Percentiles rank a stretch among this genome's conserved stretches.
Conservation (phyloP, 2,797 vertebrate species). For the Tauraco hartlaubi region DNA sequence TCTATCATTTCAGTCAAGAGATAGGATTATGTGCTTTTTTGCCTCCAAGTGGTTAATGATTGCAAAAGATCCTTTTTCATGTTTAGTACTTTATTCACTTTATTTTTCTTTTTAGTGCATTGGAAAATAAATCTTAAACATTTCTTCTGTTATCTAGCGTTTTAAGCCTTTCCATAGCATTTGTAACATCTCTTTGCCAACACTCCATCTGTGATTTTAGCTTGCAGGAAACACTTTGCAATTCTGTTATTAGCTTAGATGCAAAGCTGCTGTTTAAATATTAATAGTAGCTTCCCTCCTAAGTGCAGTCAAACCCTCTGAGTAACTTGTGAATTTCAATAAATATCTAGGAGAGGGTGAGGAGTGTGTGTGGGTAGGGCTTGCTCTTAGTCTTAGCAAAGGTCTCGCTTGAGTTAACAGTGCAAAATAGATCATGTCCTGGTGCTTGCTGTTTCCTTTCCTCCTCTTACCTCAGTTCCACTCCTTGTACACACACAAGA, state of each 20-base stretch:
- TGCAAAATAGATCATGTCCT: not conserved
- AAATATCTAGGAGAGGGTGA: not conserved
- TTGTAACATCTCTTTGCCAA: constrained; percentile 20
- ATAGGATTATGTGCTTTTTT: not conserved
- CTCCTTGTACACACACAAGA: not conserved
- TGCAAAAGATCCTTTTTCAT: constrained; percentile 6
- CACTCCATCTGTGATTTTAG: constrained; percentile 57
- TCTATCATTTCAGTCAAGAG: not conserved
- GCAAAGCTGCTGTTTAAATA: constrained; percentile 59
- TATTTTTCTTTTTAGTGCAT: not conserved
- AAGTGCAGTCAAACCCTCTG: not conserved
- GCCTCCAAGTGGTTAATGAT: constrained; percentile 21
- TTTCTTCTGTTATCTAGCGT: constrained; percentile 9
- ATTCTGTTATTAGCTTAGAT: constrained; percentile 51
- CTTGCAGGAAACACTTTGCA: constrained; percentile 32
- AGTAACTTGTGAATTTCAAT: not conserved
- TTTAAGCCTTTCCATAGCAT: constrained; percentile 5
- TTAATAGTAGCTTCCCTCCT: constrained; percentile 22
- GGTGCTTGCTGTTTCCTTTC: not conserved
- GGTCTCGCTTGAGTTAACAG: not conserved
- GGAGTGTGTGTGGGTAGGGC: not conserved
- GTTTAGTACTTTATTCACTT: not conserved
- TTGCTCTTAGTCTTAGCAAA: not conserved
- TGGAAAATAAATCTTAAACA: constrained; percentile 5
- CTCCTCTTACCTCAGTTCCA: not conserved